Evolutionary conservation across 1,140 invertebrate species (phyloP).

Genomic region (Phthorimaea operculella): DNA sequence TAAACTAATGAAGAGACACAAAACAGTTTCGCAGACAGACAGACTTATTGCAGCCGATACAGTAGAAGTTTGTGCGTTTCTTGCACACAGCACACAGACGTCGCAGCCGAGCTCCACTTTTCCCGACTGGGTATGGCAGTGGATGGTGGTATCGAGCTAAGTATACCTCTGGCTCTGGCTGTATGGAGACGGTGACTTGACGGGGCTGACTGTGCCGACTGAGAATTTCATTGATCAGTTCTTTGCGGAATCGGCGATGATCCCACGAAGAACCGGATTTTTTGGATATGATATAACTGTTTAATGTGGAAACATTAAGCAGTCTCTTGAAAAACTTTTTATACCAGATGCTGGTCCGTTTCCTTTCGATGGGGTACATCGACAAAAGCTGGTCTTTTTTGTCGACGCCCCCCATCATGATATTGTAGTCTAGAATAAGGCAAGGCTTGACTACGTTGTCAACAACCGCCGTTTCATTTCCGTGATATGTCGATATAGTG

Average conservation of each 20-base stretch:
- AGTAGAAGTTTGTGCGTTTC: conserved; percentile 8
- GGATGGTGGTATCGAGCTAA: background rate
- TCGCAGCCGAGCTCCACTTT: background rate
- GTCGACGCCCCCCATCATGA: background rate
- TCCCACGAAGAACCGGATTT: background rate
- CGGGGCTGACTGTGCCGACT: background rate
- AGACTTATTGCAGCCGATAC: conserved; percentile 7
- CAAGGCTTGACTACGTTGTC: background rate
- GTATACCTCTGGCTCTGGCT: background rate
- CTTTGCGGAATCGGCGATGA: background rate
- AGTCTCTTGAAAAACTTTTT: background rate
- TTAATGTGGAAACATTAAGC: background rate
- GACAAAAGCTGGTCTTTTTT: too few relatives aligned
- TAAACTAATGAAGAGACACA: too few relatives aligned
- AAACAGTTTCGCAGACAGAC: conserved; percentile 4
- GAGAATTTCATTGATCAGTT: background rate
- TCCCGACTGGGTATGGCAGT: background rate
- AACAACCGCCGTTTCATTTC: background rate
- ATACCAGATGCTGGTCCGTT: background rate
- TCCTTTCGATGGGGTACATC: background rate
- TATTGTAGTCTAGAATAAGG: background rate
- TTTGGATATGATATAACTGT: background rate
- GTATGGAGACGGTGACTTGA: background rate
- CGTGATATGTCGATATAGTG: too few relatives aligned
- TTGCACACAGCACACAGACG: conserved; percentile 10